Evolutionary conservation across 2,113 vertebrate species (phyloP), one percentile per base, ranked within the genome.

Genomic region (Erpornis zantholeuca): DNA sequence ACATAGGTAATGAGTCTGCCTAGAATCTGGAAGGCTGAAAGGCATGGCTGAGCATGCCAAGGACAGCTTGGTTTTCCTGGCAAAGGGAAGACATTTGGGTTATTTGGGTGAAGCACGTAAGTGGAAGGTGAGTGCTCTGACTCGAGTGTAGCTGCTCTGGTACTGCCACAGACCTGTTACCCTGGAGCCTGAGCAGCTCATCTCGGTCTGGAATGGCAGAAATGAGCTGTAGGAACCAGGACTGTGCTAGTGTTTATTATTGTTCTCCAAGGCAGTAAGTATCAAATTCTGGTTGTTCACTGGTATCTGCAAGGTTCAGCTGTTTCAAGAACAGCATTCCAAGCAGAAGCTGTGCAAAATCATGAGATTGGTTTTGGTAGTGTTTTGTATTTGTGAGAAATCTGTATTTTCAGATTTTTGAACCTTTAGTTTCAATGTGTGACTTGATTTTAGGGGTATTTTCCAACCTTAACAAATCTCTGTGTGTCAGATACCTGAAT

Each of bases 71-170:
- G 14, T 33, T 18, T 33, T 78, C 31, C 88, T 19, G 6, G 6
- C 2, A 3, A 73, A 56, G 77, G 69, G 24, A 44, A 13, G 65
- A 28, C 9, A 4, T 27, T 59, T 2, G 42, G 54, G 38, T 63
- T 50, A 8, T 59, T 81, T 36, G 25, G 0, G 16, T 35, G 61
- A 45, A 38, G 53, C 1, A 0, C 0, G 1, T 9, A 5, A 13
- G 66, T 6, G 44, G n/a, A 36, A 47, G 66, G 73, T 61, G 73
- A 65, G 27, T 4, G 70, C 18, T n/a, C 3, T 31, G 78, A 27
- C 9, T 7, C 1, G 28, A 7, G 49, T 9, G 61, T 29, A 33
- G 82, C 69, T 45, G 78, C 24, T 11, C 14, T 17, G 56, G 7
- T 3, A 1, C 35, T 9, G 24, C 33, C 44, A 3, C 56, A 9